Base-by-base conservation (phyloP, 2,797 vertebrate species). In the Pseudochromis fuscus region DNA sequence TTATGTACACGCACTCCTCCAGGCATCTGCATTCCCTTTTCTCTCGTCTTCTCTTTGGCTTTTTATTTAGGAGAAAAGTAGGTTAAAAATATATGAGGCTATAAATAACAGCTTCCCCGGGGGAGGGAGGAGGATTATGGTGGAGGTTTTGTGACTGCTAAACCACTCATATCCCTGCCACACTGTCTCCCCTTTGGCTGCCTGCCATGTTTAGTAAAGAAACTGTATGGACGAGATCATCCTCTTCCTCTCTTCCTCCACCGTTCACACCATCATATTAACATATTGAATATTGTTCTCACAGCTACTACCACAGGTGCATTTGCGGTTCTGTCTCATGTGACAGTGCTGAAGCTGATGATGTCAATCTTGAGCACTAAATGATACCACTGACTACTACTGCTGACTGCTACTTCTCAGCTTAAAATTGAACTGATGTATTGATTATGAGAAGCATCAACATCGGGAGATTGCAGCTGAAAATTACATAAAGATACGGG, bases 1-100 rank as follows among this genome's bases (percentile, higher is more conserved):
- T 81, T 63, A 55, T 77, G 28, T 57, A 46, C 71, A 57, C 24
- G 12, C 60, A 70, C 35, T 79, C 57, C 70, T 73, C 62, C 57
- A 72, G 73, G 63, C 56, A 61, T 81, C 82, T 67, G 66, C 70
- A 72, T 80, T 72, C 67, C 56, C 50, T 61, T 65, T 65, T 59
- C 21, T 67, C 33, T 18, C 18, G 58, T 69, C 38, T 45, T 46
- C 23, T 73, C 55, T 69, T 65, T 16, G 19, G 42, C 48, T 77
- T 90, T 86, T 89, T 77, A 77, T 83, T 81, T 77, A 44, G 50
- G 64, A 77, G 76, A 72, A 81, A 90, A 87, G 77, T 89, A 85
- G 88, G 88, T 91, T 90, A 88, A 89, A 93, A 91, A 92, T 92
- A 82, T 83, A 85, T 77, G 69, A 72, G 52, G 77, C 85, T 88